phyloP scores from a whole-genome alignment of 2,888 invertebrate species.

The Agrochola litura region DNA sequence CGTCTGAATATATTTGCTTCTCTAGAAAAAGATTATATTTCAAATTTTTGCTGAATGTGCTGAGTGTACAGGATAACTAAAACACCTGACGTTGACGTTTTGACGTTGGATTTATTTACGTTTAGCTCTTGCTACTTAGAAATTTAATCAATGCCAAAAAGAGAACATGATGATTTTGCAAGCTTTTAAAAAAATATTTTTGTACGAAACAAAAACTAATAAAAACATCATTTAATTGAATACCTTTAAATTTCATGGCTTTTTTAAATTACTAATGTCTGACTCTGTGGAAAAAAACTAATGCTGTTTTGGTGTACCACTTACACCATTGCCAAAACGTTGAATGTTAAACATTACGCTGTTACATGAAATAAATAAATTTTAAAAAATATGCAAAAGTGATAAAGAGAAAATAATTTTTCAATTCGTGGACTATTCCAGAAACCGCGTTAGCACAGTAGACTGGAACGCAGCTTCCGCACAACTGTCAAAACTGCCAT shows the following conservation, averaged over 20 bases:
- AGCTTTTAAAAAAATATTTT: not conserved
- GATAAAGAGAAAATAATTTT: not conserved
- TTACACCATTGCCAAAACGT: too few relatives aligned
- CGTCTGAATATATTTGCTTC: rapidly evolving
- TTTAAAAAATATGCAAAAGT: too few relatives aligned
- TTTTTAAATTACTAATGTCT: not conserved
- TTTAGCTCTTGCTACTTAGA: constrained; percentile 24
- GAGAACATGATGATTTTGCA: too few relatives aligned
- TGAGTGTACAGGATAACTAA: too few relatives aligned
- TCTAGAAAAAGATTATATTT: not conserved
- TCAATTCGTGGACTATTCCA: constrained; percentile 7
- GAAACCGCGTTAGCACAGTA: not conserved
- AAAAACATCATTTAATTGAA: too few relatives aligned
- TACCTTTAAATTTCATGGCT: not conserved
- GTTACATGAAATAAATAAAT: too few relatives aligned
- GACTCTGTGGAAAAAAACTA: not conserved
- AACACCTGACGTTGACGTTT: constrained; percentile 37
- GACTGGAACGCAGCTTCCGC: constrained; percentile 22
- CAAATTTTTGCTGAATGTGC: not conserved
- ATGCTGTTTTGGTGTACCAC: not conserved
- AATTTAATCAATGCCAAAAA: not conserved
- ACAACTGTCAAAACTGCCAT: constrained; percentile 46
- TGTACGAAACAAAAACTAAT: not conserved
- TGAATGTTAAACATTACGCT: too few relatives aligned
- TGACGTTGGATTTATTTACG: constrained; percentile 30